Evolutionary conservation across 2,113 vertebrate species (phyloP).

Genomic region (Canis aureus): DNA sequence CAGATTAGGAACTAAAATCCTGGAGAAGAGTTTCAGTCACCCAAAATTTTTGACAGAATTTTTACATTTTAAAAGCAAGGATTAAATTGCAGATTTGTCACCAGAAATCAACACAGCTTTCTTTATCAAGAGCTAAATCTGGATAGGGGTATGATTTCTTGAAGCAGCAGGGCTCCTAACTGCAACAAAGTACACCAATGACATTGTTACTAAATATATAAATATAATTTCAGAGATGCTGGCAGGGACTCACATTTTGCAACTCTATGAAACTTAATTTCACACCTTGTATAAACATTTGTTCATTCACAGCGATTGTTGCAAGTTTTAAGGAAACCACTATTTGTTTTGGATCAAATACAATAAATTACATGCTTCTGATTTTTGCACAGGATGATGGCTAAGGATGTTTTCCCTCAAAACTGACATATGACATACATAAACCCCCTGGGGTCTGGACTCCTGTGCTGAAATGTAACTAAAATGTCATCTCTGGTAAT

Average conservation of each 20-base stretch:
- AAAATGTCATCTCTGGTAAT: background rate
- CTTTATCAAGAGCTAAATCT: constrained; percentile 43
- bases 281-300: constrained; percentile 77
- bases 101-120: background rate
- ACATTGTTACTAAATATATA: constrained; percentile 62
- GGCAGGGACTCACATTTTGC: constrained; percentile 44
- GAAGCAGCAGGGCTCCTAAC: constrained; percentile 58
- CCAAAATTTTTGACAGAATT: constrained; percentile 47
- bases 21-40: constrained; percentile 5
- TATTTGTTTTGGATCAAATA: constrained; percentile 70
- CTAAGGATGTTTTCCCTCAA: constrained; percentile 45
- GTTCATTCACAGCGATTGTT: constrained; percentile 72
- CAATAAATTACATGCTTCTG: constrained; percentile 38
- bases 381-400: constrained; percentile 14
- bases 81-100: constrained; percentile 31
- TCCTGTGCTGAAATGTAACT: background rate
- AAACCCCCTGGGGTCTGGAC: background rate
- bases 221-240: constrained; percentile 59
- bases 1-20: constrained; percentile 14
- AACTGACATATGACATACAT: background rate
- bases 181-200: constrained; percentile 40
- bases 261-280: constrained; percentile 65
- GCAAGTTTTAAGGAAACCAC: constrained; percentile 68
- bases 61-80: constrained; percentile 59
- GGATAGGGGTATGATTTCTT: background rate